Percentiles rank a stretch among this genome's conserved stretches.
phyloP scores from a whole-genome alignment of 2,113 vertebrate species.

The Rhegmatorhina hoffmannsi region DNA sequence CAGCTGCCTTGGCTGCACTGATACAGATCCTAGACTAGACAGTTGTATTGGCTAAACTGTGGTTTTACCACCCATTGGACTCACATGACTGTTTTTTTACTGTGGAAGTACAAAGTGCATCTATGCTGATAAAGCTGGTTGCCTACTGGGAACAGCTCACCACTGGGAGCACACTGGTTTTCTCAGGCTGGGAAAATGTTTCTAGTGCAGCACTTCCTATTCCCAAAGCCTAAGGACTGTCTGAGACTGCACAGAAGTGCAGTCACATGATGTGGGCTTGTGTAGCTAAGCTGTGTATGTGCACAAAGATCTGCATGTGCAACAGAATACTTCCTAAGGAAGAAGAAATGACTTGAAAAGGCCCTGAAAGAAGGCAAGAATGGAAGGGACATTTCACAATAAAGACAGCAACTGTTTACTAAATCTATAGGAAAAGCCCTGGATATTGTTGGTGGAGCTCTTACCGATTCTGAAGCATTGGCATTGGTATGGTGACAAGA shows the following conservation, averaged over 20 bases:
- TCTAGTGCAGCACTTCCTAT: not conserved
- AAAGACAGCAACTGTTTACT: not conserved
- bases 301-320: accelerated
- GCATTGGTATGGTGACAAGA: slow-evolving; percentile 78
- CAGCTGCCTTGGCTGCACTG: not conserved
- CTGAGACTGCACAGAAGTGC: not conserved
- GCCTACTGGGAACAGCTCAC: not conserved
- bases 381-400: not conserved
- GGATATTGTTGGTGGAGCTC: not conserved
- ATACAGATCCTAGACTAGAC: not conserved
- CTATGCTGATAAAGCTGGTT: not conserved
- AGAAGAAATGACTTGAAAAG: not conserved
- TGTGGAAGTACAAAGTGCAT: not conserved
- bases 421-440: not conserved
- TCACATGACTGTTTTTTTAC: not conserved
- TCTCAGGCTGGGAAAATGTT: not conserved
- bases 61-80: not conserved
- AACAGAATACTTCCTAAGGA: not conserved
- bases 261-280: not conserved
- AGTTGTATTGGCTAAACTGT: not conserved
- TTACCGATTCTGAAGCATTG: slow-evolving; percentile 77
- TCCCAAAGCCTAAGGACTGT: not conserved
- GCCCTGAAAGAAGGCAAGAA: not conserved
- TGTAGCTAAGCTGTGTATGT: not conserved
- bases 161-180: not conserved